phyloP scores from a whole-genome alignment of 2,113 vertebrate genomes.

The Sinocyclocheilus maitianheensis region DNA sequence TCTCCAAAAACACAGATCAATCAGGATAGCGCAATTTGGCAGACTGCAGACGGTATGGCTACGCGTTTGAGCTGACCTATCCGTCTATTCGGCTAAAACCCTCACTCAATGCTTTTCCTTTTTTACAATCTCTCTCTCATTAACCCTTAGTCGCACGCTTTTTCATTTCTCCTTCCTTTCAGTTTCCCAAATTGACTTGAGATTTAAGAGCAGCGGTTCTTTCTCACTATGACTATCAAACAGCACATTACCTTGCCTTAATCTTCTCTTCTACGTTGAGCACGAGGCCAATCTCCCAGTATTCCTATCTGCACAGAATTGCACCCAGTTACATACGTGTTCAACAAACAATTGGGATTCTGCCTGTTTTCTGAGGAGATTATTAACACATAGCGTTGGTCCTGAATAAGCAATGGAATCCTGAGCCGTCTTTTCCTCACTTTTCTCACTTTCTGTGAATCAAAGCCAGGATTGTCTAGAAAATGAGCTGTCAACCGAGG shows the following conservation, averaged over 20 bases:
- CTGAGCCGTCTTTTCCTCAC: slow-evolving; percentile 48
- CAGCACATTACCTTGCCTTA: slow-evolving; percentile 74
- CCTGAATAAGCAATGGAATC: slow-evolving; percentile 79
- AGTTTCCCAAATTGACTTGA: slow-evolving; percentile 64
- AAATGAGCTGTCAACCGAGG: slow-evolving; percentile 78
- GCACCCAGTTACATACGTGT: slow-evolving; percentile 67
- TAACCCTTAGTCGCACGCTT: slow-evolving; percentile 67
- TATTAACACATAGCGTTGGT: slow-evolving; percentile 75
- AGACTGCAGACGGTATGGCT: not conserved
- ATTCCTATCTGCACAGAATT: slow-evolving; percentile 68
- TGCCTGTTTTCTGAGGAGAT: slow-evolving; percentile 73
- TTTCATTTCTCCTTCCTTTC: slow-evolving; percentile 29
- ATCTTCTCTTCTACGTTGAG: slow-evolving; percentile 69
- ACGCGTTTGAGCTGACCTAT: slow-evolving; percentile 19
- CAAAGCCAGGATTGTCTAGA: slow-evolving; percentile 76
- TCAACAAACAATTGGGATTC: slow-evolving; percentile 78
- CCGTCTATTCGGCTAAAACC: slow-evolving; percentile 46
- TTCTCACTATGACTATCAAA: slow-evolving; percentile 61
- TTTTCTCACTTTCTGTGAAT: slow-evolving; percentile 59
- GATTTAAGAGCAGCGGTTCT: slow-evolving; percentile 63
- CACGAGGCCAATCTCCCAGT: slow-evolving; percentile 69
- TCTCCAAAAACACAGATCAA: slow-evolving; percentile 61
- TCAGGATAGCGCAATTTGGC: slow-evolving; percentile 36
- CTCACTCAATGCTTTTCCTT: not conserved
- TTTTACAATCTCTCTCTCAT: slow-evolving; percentile 53